These are phyloP conservation scores for Erebia epiphron DNA, from an alignment of 2,888 invertebrate genomes.

Conservation along the genomic window DNA sequence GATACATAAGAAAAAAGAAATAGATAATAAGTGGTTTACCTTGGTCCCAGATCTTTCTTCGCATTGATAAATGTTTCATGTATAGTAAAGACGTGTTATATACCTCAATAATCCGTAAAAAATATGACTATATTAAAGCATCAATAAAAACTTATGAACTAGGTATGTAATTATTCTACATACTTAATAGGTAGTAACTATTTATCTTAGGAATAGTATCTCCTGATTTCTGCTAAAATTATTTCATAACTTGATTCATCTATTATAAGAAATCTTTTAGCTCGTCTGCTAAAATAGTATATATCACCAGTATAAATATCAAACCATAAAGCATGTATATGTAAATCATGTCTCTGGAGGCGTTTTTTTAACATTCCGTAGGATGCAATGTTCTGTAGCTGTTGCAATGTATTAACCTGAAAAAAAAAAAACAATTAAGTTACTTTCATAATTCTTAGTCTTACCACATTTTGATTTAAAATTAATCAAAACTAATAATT, in stretches of 20 bases:
- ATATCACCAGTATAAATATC: conserved; percentile 98
- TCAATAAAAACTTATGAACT: background rate
- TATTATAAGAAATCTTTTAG: conserved; percentile 92
- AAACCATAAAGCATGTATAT: conserved; percentile 98
- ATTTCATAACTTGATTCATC: conserved; percentile 91
- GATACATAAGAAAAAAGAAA: too few relatives aligned
- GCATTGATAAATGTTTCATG: background rate
- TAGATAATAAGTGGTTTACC: background rate
- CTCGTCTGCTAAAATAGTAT: conserved; percentile 94
- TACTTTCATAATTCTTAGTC: too few relatives aligned
- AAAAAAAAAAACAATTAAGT: conserved; percentile 54
- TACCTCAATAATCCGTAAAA: background rate
- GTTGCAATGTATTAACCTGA: conserved; percentile 94
- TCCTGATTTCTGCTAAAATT: conserved; percentile 89
- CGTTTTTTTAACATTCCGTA: conserved; percentile 94
- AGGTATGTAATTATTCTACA: background rate
- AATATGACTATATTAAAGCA: background rate
- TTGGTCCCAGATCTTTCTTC: background rate
- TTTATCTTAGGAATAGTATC: conserved; percentile 87
- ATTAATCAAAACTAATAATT: too few relatives aligned
- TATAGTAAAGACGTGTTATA: background rate
- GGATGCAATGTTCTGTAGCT: conserved; percentile 95
- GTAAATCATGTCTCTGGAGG: conserved; percentile 90
- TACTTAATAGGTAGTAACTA: background rate
- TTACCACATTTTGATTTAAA: too few relatives aligned